Percentiles rank a stretch among this genome's conserved stretches.
Conservation (phyloP, 2,888 invertebrate species). For the Galerucella nymphaeae region DNA sequence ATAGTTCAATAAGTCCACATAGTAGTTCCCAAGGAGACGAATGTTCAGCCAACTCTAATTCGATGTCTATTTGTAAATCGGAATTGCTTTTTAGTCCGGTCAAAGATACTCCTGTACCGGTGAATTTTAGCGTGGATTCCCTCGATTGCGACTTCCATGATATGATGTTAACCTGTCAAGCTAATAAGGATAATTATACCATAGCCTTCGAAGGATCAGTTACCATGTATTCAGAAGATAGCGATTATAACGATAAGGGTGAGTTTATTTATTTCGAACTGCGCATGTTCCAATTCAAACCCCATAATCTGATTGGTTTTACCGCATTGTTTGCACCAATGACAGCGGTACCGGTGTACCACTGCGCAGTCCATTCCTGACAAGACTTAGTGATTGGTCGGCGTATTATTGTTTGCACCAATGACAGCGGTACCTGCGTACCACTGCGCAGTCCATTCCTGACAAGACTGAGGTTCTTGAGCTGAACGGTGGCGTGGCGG, state of each 20-base stretch:
- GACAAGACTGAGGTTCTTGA: too few relatives aligned
- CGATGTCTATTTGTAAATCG: slow-evolving; percentile 92
- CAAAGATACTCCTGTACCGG: slow-evolving; percentile 80
- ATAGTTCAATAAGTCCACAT: slow-evolving; percentile 79
- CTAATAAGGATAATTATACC: slow-evolving; percentile 94
- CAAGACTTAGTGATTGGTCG: too few relatives aligned
- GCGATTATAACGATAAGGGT: slow-evolving; percentile 73
- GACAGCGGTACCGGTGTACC: too few relatives aligned
- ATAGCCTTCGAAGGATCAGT: slow-evolving; percentile 93
- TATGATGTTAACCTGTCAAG: slow-evolving; percentile 89
- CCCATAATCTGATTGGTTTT: too few relatives aligned
- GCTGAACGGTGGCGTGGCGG: too few relatives aligned
- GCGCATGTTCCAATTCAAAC: too few relatives aligned
- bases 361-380: too few relatives aligned
- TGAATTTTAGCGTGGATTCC: slow-evolving; percentile 89
- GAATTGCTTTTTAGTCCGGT: slow-evolving; percentile 91
- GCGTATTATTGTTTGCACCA: too few relatives aligned
- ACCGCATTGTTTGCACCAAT: too few relatives aligned
- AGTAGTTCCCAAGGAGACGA: slow-evolving; percentile 83
- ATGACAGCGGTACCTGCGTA: too few relatives aligned
- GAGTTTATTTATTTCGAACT: slow-evolving; percentile 33
- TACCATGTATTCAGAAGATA: slow-evolving; percentile 86
- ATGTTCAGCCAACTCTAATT: slow-evolving; percentile 77
- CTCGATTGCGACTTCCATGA: slow-evolving; percentile 89
- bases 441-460: too few relatives aligned